A percentile compares a stretch with the other conserved stretches of the same genome.
phyloP scores from a whole-genome alignment of 2,888 invertebrate species.

The Amiota communis region DNA sequence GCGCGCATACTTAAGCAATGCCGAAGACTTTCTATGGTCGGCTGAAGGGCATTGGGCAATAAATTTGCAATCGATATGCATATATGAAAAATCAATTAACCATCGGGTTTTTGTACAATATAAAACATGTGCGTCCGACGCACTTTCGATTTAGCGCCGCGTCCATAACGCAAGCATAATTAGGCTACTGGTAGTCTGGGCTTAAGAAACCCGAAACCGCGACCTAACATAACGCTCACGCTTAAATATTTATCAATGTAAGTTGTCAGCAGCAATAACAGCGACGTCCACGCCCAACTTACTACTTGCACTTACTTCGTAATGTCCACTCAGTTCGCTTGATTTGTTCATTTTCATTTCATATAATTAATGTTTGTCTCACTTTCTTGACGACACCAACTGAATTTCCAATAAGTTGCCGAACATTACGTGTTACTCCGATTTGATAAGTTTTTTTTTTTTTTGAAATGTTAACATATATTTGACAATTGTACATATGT shows the following conservation, averaged over 20 bases:
- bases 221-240: too few species aligned
- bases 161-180: background rate
- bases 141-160: constrained; percentile 47
- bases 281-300: too few species aligned
- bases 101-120: too few species aligned
- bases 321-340: too few species aligned
- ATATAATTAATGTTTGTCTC: too few species aligned
- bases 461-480: constrained; percentile 8
- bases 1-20: constrained; percentile 47
- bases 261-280: too few species aligned
- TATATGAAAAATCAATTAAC: constrained; percentile 3
- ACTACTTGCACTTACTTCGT: too few species aligned
- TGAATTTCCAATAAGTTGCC: constrained; percentile 41
- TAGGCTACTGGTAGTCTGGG: too few species aligned
- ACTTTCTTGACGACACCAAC: constrained; percentile 28
- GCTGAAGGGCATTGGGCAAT: constrained; percentile 49
- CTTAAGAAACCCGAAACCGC: too few species aligned
- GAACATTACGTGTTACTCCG: constrained; percentile 40
- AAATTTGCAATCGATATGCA: constrained; percentile 20
- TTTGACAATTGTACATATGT: too few species aligned
- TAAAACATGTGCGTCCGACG: constrained; percentile 4
- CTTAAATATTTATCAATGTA: too few species aligned
- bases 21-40: constrained; percentile 55
- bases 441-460: constrained; percentile 3
- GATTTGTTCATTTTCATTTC: too few species aligned